Evolutionary conservation across 2,797 vertebrate genomes (phyloP), one percentile per base, ranked within the genome.

Genomic region (Syngnathus acus): DNA sequence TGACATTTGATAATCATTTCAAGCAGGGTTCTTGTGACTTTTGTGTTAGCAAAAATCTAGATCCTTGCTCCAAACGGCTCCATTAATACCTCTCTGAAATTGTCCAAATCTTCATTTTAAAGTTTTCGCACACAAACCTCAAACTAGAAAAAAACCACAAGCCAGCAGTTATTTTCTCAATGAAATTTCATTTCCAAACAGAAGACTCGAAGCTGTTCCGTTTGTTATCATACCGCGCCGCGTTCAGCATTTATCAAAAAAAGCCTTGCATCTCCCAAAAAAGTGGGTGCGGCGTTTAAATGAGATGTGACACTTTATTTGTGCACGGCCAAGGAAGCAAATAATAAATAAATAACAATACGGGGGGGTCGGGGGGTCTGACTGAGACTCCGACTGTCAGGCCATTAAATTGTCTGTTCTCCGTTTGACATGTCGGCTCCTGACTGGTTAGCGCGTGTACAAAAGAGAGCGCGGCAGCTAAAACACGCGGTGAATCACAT

Each of bases 361-460:
- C 93, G 84, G 84, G 93, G 91, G 86, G 87, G 87, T 84, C 42
- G 42, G 32, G 32, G 32, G 32, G 85, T 82, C 86, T 75, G 58
- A 88, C 76, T 92, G 79, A 89, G 87, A 89, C 89, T 77, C 90
- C 89, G 90, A 93, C 95, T 97, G 96, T 97, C 96, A 99, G 93
- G 92, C 93, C 92, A 91, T 62, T 89, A 95, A 96, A 96, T 95
- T 90, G 88, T 89, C 85, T 89, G 21, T 86, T 86, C 83, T 65
- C 84, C 16, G 60, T 72, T 93, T 92, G 94, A 97, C 93, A 95
- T 90, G 93, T 93, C 89, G 92, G 84, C 91, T 82, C 91, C 86
- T 94, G 94, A 96, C 97, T 95, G 94, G 94, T 95, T 96, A 97
- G 95, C 94, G 94, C 94, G 94, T 97, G 95, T 95, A 96, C 95